Base-by-base conservation (phyloP, 2,888 invertebrate genomes). In the Halocaridina rubra region DNA sequence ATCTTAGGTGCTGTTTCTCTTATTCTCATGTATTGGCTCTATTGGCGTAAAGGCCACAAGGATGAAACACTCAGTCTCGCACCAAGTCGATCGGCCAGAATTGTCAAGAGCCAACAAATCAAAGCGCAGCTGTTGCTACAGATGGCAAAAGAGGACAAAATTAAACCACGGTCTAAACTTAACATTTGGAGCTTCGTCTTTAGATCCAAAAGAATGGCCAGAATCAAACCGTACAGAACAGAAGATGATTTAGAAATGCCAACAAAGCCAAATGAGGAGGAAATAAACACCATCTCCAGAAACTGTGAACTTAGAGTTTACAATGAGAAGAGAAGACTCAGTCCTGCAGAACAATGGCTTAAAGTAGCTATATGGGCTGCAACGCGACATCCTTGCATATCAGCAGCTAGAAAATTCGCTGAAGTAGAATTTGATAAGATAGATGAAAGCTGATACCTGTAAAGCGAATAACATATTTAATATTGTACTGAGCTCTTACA, bases 1-100 rank as follows among this genome's bases (percentile, higher is more conserved):
- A 5, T 84, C 1, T 46, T 84, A n/a, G 39, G 29, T 29, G n/a
- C 64, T 7, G 39, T 29, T 3, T 71, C 84, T 13, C 13, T 46
- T 32, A 22, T 61, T 19, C 1, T 74, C 19, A 61, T 84, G 22
- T 84, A 78, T 53, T 4, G 71, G 27, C 39, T 74, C 1, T 84
- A 84, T 74, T 84, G 72, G 22, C 78, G 74, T 4, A 32, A 61
- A 16, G 61, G 64, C 1, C 33, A 22, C 29, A 72, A 0, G n/a
- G 77, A 74, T 64, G 33, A 53, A 16, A 64, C 39, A 8, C 53
- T 53, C 46, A 30, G 57, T 5, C 30, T 79, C 1, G 27, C 69
- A 4, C 39, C 2, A 16, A 2, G 24, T n/a, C 16, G 10, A 7
- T n/a, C 27, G 19, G 79, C 69, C 2, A 74, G 46, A 22, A 74